Evolutionary conservation across 2,113 vertebrate species (phyloP), one percentile per base, ranked within the genome.

Genomic region (Australoheros scitulus): DNA sequence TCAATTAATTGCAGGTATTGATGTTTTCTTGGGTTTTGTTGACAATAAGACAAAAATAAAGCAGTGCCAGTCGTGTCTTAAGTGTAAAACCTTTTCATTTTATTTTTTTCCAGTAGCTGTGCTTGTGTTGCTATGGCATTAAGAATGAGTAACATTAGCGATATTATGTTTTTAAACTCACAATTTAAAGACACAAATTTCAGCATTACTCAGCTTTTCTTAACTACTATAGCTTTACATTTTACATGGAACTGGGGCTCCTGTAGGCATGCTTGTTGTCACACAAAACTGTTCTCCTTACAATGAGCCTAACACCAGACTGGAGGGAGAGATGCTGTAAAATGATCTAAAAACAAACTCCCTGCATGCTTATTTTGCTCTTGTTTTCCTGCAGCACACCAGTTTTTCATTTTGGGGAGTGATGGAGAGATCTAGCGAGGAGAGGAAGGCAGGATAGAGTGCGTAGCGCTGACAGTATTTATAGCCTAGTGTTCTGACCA

Each of bases 401-500:
- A 91, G 92, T 89, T 93, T 93, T 86, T 89, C 81, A 89, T 92
- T 92, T 91, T 38, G n/a, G 79, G 79, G 86, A 87, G 75, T 70
- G 75, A 91, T 82, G 87, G 84, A 89, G 85, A 70, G 77, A 83
- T 82, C 76, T 77, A 88, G 85, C 26, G 61, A 86, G 88, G 83
- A 90, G 74, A 83, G 87, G 85, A 89, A 83, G 81, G 87, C 84
- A 86, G 91, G 88, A 87, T 88, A 26, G 88, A 93, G 86, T 92
- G 88, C 76, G 83, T 59, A 86, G 90, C 55, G 61, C 94, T 93
- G 92, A 92, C 94, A 94, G 92, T 96, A 96, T 96, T 96, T 96
- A 96, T 96, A 96, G 94, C 89, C 84, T 88, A 84, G 90, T 92
- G 93, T 95, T 95, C 93, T 95, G 92, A 95, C 96, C 95, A 94